These are phyloP conservation scores for Dicyrtomina minuta DNA, from an alignment of 2,888 invertebrate species.

Conservation along the genomic window DNA sequence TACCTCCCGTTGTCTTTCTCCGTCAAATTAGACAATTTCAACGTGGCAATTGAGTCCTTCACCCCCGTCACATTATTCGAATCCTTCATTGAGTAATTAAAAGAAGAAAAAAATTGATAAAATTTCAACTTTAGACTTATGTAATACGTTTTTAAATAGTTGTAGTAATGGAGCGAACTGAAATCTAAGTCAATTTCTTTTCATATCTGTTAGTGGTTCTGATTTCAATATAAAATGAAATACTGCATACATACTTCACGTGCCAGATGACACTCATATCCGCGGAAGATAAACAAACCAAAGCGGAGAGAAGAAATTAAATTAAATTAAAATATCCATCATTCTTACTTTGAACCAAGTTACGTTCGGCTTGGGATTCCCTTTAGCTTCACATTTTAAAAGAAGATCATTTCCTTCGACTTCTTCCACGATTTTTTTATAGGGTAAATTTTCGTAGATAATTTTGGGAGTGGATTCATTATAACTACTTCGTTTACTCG, in stretches of 20 bases:
- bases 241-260: too few relatives aligned
- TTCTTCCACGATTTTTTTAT: conserved; percentile 17
- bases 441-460: conserved; percentile 30
- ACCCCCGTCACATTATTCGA: conserved; percentile 36
- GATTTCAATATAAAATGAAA: too few relatives aligned
- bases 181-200: too few relatives aligned
- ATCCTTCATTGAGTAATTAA: conserved; percentile 32
- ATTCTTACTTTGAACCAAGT: conserved; percentile 48
- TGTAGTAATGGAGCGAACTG: too few relatives aligned
- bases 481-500: conserved; percentile 20
- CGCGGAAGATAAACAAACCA: too few relatives aligned
- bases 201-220: too few relatives aligned
- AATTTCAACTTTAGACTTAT: background rate
- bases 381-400: conserved; percentile 49
- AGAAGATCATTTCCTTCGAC: conserved; percentile 37
- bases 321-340: too few relatives aligned
- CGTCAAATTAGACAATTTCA: conserved; percentile 46
- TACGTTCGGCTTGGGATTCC: conserved; percentile 49
- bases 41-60: conserved; percentile 33
- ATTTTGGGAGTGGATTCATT: conserved; percentile 45
- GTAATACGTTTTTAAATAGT: too few relatives aligned
- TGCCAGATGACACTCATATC: too few relatives aligned
- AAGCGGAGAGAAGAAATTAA: too few relatives aligned
- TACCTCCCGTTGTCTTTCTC: conserved; percentile 44
- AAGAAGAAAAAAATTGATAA: conserved; percentile 1